Base-by-base conservation (phyloP, 2,888 invertebrate species). In the Volucella bombylans region DNA sequence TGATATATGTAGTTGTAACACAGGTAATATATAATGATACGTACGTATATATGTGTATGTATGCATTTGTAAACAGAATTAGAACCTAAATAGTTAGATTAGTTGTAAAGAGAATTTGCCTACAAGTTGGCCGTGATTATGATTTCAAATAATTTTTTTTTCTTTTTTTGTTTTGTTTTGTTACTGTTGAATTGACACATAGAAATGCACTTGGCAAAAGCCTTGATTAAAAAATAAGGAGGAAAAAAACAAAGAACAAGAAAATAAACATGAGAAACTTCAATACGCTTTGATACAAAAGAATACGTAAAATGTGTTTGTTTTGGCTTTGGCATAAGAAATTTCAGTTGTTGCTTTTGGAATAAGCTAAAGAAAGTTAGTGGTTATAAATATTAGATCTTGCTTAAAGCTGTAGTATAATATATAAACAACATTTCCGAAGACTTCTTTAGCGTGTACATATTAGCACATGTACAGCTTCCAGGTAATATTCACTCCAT, bases 231-330 rank as follows among this genome's bases (percentile, higher is more conserved):
- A 47, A 57, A 76, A 31, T 52, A 54, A 43, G 49, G 15, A 74
- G 23, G 47, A 69, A 68, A 55, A 41, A 61, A 45, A 65, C 8
- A 52, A 65, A 64, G 47, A 64, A 73, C 14, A 74, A 78, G 65
- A 50, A 82, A 83, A 77, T 62, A 64, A 82, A 72, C 8, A 73
- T 69, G 55, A 82, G 61, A 72, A 67, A 78, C 72, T 62, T 69
- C 64, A 83, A 61, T 80, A 74, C 74, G 83, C 83, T 83, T 83
- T 83, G 74, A 83, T 80, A 83, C 74, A 71, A 71, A 59, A 31
- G 11, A 69, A 31, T 31, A 9, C 4, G 31, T 54, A 6, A 11
- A 49, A 39, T 38, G 8, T 14, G 38, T 52, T 45, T 12, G 3
- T 18, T 15, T 15, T 8, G 41, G 0, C 18, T 23, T 23, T 18